Conservation (phyloP, 2,113 vertebrate species). For the Caretta caretta region DNA sequence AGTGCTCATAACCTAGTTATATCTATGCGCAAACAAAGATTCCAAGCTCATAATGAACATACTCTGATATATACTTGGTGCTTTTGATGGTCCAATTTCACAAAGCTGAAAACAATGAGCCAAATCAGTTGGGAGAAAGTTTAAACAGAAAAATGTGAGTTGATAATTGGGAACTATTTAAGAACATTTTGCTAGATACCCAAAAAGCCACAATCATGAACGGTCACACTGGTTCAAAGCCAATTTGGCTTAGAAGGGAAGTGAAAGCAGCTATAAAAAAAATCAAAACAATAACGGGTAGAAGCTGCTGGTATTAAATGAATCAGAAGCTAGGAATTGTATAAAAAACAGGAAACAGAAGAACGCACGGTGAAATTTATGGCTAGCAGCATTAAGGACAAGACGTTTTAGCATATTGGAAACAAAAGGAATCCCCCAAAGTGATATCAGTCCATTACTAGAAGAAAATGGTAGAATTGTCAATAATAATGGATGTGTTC, state of each 20-base stretch:
- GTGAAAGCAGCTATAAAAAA: constrained; percentile 37
- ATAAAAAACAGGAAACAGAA: constrained; percentile 10
- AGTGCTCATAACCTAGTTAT: neutral
- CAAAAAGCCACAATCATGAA: neutral
- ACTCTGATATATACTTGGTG: neutral
- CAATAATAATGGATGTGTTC: neutral
- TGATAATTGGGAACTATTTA: constrained; percentile 56
- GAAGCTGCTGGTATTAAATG: constrained; percentile 29
- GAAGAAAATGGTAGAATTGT: constrained; percentile 11
- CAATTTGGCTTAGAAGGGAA: constrained; percentile 7
- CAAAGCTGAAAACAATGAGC: constrained; percentile 66
- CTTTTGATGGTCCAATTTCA: constrained; percentile 8
- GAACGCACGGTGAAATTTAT: neutral
- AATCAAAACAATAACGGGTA: neutral
- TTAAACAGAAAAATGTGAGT: constrained; percentile 63
- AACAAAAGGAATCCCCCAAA: neutral
- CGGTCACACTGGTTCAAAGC: constrained; percentile 32
- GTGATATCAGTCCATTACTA: neutral
- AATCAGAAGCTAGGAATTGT: constrained; percentile 41
- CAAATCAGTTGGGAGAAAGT: constrained; percentile 49
- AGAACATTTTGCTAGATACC: constrained; percentile 33
- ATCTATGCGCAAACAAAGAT: constrained; percentile 36
- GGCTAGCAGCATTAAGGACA: neutral
- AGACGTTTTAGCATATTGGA: neutral
- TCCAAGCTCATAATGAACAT: neutral